phyloP scores from a whole-genome alignment of 37 sponge, comb jelly and placozoan genomes.

The Beroe ovata region DNA sequence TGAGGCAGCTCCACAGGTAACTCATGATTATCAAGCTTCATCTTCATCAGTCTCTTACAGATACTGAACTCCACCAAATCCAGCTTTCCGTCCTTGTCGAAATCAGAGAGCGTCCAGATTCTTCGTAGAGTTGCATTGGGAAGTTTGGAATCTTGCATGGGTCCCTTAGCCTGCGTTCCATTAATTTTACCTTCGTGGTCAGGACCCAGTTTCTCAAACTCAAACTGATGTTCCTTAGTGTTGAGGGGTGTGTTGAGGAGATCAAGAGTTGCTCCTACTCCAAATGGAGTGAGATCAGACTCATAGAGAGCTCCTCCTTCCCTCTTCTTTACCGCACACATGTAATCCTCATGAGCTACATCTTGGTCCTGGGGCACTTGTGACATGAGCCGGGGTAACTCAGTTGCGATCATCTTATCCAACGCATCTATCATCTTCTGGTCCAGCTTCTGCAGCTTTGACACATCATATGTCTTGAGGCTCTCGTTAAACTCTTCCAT shows the following conservation, averaged over 20 bases:
- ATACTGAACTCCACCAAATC: slow-evolving; percentile 93
- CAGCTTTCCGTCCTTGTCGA: slow-evolving; percentile 91
- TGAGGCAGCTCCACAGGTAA: slow-evolving; percentile 83
- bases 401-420: slow-evolving; percentile 83
- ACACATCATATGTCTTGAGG: slow-evolving; percentile 83
- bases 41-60: slow-evolving; percentile 82
- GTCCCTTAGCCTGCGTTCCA: slow-evolving; percentile 38
- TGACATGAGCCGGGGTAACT: slow-evolving; percentile 80
- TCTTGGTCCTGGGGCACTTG: slow-evolving; percentile 91
- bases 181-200: slow-evolving; percentile 21
- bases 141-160: slow-evolving; percentile 90
- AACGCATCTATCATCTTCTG: slow-evolving; percentile 75
- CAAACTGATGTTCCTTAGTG: slow-evolving; percentile 15
- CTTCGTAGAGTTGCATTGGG: slow-evolving; percentile 85
- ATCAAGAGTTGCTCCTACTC: neutral
- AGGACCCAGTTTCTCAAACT: slow-evolving; percentile 43
- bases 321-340: slow-evolving; percentile 68
- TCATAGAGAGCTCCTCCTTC: slow-evolving; percentile 36
- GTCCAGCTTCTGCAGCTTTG: slow-evolving; percentile 81
- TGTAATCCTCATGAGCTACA: slow-evolving; percentile 74
- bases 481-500: slow-evolving; percentile 73
- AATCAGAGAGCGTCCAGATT: slow-evolving; percentile 90
- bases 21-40: slow-evolving; percentile 84
- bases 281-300: slow-evolving; percentile 24
- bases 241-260: slow-evolving; percentile 22